Percentiles rank a stretch among this genome's conserved stretches.
Evolutionary conservation across 2,113 vertebrate species (phyloP).

Genomic region (Circaetus gallicus): DNA sequence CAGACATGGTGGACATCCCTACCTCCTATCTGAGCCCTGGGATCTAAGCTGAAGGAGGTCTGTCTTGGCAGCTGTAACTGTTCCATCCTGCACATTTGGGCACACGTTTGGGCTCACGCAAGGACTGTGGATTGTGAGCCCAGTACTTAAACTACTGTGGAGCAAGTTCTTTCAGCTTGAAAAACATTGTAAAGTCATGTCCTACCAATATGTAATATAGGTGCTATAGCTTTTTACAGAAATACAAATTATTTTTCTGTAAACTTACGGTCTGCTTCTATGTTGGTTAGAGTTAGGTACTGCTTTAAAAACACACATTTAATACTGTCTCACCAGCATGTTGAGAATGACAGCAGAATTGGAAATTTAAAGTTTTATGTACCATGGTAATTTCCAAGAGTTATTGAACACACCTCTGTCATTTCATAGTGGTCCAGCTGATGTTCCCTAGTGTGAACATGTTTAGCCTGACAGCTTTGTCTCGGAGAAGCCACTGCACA

Average conservation of each 20-base stretch:
- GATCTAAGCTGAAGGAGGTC: not conserved
- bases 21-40: not conserved
- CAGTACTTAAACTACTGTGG: not conserved
- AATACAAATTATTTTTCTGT: not conserved
- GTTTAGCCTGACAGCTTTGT: not conserved
- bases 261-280: not conserved
- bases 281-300: not conserved
- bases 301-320: not conserved
- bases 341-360: not conserved
- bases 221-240: not conserved
- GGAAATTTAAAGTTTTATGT: not conserved
- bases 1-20: not conserved
- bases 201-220: not conserved
- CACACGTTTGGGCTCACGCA: rapidly evolving
- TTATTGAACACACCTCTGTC: not conserved
- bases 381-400: not conserved
- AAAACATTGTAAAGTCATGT: not conserved
- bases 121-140: not conserved
- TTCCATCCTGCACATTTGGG: not conserved
- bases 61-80: not conserved
- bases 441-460: not conserved
- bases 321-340: rapidly evolving
- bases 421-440: not conserved
- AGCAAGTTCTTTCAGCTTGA: not conserved
- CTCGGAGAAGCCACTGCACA: not conserved